Base-by-base conservation (phyloP, 2,797 vertebrate species). In the Gila robusta region DNA sequence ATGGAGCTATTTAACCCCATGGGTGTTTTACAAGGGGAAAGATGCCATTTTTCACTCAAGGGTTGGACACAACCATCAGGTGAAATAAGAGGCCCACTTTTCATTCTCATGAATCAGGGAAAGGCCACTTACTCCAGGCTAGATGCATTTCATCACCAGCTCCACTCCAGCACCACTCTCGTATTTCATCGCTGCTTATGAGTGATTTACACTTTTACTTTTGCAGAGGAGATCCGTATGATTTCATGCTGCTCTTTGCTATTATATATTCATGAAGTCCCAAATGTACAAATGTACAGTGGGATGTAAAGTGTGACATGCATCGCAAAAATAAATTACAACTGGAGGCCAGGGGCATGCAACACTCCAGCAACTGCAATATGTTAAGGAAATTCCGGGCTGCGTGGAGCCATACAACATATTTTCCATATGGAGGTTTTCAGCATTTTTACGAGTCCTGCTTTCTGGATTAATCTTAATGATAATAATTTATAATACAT, bases 1-100 rank as follows among this genome's bases (percentile, higher is more conserved):
- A 96, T 96, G 94, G 95, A 94, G 91, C 94, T 94, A 94, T 96
- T 97, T 96, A 96, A 97, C 96, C 94, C 94, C 93, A 93, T 94
- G 93, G 94, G 94, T 94, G 93, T 95, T 94, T 92, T 93, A 92
- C 93, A 94, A 95, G 93, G 93, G 93, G 94, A 95, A 93, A 94
- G 91, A 92, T 94, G 95, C 92, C 91, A 93, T 95, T 96, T 95
- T 95, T 96, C 94, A 96, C 94, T 94, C 91, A 89, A 73, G 12
- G 88, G 93, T 94, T 95, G 86, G 94, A 93, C 93, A 94, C 90
- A 94, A 95, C 93, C 93, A 93, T 93, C 81, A 93, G 95, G 93
- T 93, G 92, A 94, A 92, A 95, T 91, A 93, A 89, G 91, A 94
- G 90, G 91, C 90, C 90, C 91, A 93, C 93, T 92, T 94, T 94